These are phyloP conservation scores for Tapirus indicus DNA, from an alignment of 2,797 vertebrate genomes.

Conservation along the genomic window DNA sequence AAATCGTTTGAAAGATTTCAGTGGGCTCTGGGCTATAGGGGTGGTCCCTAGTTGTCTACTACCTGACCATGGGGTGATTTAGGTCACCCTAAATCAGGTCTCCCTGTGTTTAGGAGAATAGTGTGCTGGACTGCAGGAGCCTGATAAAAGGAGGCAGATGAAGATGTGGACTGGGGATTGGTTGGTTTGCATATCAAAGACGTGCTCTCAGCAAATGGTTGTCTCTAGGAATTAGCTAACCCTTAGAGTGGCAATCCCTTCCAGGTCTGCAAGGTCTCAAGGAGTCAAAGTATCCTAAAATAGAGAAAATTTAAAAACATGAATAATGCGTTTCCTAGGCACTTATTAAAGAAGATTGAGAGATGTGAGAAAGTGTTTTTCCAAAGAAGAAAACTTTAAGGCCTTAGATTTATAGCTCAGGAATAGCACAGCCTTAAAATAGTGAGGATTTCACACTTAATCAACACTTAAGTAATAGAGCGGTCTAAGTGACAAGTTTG, in stretches of 20 bases:
- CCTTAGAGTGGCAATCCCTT: background rate
- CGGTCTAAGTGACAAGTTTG: background rate
- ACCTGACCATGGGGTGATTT: background rate
- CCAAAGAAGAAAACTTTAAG: constrained; percentile 9
- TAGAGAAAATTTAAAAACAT: background rate
- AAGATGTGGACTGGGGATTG: background rate
- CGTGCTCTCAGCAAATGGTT: background rate
- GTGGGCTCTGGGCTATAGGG: accelerated
- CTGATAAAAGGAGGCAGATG: background rate
- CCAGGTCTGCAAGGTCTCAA: background rate
- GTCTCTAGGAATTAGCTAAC: background rate
- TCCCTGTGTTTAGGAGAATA: background rate
- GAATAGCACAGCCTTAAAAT: constrained; percentile 17
- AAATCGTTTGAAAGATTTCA: background rate
- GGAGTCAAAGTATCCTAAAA: background rate
- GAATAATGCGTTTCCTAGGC: background rate
- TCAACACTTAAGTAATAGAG: constrained; percentile 25
- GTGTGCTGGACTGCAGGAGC: background rate
- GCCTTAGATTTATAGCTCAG: background rate
- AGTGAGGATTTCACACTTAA: constrained; percentile 3
- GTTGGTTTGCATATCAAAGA: background rate
- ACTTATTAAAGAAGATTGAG: background rate
- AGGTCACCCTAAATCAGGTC: too few relatives aligned
- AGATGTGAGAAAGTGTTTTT: background rate
- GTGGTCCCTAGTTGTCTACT: background rate